Base-by-base conservation (phyloP, 2,888 invertebrate genomes). In the Globia sparganii region DNA sequence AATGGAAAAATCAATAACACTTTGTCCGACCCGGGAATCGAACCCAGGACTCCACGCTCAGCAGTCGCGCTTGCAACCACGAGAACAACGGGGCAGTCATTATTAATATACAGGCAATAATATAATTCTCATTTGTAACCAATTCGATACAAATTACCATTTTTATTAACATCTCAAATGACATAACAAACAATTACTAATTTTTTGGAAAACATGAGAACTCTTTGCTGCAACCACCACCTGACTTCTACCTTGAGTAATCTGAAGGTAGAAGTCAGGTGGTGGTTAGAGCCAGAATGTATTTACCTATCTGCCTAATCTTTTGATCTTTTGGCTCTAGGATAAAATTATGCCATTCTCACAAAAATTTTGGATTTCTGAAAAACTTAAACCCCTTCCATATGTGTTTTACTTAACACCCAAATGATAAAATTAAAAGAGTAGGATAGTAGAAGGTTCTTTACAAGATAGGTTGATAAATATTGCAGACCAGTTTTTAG, bases 151-250 rank as follows among this genome's bases (percentile, higher is more conserved):
- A 25, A 43, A 2, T 25, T 46, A 65, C 11, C 18, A 46, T 40
- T 77, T 58, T 31, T 61, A 56, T 58, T 66, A n/a, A n/a, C n/a
- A 66, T 75, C 28, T 28, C 15, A 59, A 46, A 34, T n/a, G n/a
- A n/a, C n/a, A n/a, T n/a, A n/a, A n/a, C n/a, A n/a, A n/a, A n/a
- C n/a, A n/a, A n/a, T n/a, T n/a, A n/a, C n/a, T n/a, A n/a, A n/a
- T n/a, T n/a, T n/a, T n/a, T n/a, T n/a, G n/a, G n/a, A n/a, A n/a
- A 62, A 31, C 11, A 59, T 46, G n/a, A 59, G 68, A 56, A 9
- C 25, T 43, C 25, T 66, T 65, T 67, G 25, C 46, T n/a, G n/a
- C n/a, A n/a, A n/a, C n/a, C n/a, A n/a, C n/a, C n/a, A n/a, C n/a
- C n/a, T n/a, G n/a, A n/a, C n/a, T n/a, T n/a, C n/a, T n/a, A n/a